A percentile compares a stretch with the other conserved stretches of the same genome.
phyloP scores from a whole-genome alignment of 2,113 vertebrate genomes.

The Bos javanicus region DNA sequence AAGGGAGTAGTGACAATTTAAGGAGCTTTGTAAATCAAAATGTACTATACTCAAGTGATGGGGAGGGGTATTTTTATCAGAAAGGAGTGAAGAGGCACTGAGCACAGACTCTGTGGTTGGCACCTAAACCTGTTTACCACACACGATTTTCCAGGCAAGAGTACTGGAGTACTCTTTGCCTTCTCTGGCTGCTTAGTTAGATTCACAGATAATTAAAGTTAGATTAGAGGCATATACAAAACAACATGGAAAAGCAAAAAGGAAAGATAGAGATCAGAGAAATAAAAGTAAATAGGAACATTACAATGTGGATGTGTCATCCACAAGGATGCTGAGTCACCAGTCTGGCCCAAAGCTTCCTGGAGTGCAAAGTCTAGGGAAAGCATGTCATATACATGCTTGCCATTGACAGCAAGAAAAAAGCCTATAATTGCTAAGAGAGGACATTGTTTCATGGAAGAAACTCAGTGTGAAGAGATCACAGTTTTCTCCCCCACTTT shows the following conservation, averaged over 20 bases:
- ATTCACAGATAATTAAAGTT: slow-evolving; percentile 17
- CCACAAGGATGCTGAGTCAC: not conserved
- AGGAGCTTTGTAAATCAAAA: not conserved
- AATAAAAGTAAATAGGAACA: not conserved
- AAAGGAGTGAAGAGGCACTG: not conserved
- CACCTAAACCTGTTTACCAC: slow-evolving; percentile 32
- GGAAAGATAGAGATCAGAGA: slow-evolving; percentile 36
- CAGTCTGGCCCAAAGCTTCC: not conserved
- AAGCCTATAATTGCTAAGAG: not conserved
- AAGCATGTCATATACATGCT: not conserved
- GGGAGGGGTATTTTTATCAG: not conserved
- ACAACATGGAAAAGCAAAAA: not conserved
- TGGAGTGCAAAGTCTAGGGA: not conserved
- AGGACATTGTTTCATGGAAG: not conserved
- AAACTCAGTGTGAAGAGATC: not conserved
- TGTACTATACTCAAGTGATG: not conserved
- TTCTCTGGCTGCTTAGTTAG: not conserved
- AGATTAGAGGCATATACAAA: not conserved
- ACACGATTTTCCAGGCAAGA: not conserved
- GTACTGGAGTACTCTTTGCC: too few species aligned
- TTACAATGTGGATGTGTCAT: not conserved
- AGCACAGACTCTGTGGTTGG: not conserved
- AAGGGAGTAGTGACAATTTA: not conserved
- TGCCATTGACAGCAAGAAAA: not conserved
- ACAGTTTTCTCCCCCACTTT: not conserved